Evolutionary conservation across 2,113 vertebrate genomes (phyloP), one percentile per base, ranked within the genome.

Genomic region (Nibea albiflora): DNA sequence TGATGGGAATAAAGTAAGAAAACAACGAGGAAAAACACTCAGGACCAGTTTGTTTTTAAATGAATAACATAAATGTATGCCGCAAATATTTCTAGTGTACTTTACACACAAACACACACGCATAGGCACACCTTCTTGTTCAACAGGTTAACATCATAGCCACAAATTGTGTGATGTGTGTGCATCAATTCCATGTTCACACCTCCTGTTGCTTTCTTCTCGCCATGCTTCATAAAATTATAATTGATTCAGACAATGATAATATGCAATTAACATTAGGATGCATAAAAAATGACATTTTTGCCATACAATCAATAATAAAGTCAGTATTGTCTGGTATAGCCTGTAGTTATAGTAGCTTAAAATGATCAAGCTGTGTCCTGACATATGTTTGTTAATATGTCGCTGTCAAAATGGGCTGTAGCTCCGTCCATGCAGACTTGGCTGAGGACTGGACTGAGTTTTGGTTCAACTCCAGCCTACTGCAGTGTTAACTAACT

Each of bases 141-240:
- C 85, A 85, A 86, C 76, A 83, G 83, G 81, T 90, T 74, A 58
- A 58, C 31, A 3, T 17, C 17, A 1, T 0, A 19, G 17, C 7
- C 28, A 68, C 10, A 17, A 14, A 50, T 47, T 31, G 24, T 54
- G 31, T 26, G 3, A 52, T 35, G 11, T 52, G 20, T 49, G 42
- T 4, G 8, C 12, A 31, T 49, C 24, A 9, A 10, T 42, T 26
- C n/a, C 17, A 10, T 44, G 11, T 49, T 19, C 1, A 50, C 42
- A 31, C 28, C 28, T 35, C 35, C 3, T 35, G 24, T 35, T n/a
- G 5, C 46, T 57, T 49, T 49, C 5, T 56, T 11, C 6, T 3
- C n/a, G 10, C 12, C 16, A 1, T 16, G 22, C 35, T 22, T 47
- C 4, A 67, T 39, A 8, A 22, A 35, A 46, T 15, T 4, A 24